Evolutionary conservation across 2,113 vertebrate genomes (phyloP), one percentile per base, ranked within the genome.

Genomic region (Cyanoramphus novaezelandiae): DNA sequence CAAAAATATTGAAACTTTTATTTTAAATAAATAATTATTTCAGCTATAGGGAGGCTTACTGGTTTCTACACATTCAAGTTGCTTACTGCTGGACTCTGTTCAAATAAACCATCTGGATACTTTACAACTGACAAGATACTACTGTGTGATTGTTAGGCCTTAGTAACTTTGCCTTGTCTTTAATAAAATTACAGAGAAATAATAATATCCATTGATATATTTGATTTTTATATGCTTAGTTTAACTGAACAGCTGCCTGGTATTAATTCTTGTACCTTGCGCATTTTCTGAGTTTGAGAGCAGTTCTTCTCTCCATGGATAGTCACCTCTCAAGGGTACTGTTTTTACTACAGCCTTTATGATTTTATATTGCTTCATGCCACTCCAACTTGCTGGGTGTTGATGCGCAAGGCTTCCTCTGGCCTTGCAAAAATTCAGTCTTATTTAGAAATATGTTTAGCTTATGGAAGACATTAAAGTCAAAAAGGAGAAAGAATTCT

Each of bases 361-460:
- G 89, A 97, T 97, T 97, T 98, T 97, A 97, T 97, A 96, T 96
- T 98, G 93, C 93, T 97, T 96, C 88, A 96, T 88, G 86, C 76
- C 96, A 94, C 94, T 97, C 80, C 93, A 96, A 71, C 86, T 97
- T 91, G 88, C 70, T 88, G 75, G 84, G 75, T 96, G 70, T 86
- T 96, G 92, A 97, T 93, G 82, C 67, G 72, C 88, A 97, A 98
- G 95, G 87, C 86, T 98, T 98, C 93, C 91, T 92, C 76, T 95
- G 97, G 90, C 96, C 94, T 98, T 98, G 95, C 47, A 77, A 94
- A 97, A 98, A 95, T 65, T 84, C 95, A 71, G 78, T 19, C 81
- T 97, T 98, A 97, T 97, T 98, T 98, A 98, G 96, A 98, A 98
- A 97, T 97, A 97, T 95, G 93, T 97, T 98, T 97, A 94, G 95